Evolutionary conservation across 2,113 vertebrate species (phyloP).

Genomic region (Agapornis roseicollis): DNA sequence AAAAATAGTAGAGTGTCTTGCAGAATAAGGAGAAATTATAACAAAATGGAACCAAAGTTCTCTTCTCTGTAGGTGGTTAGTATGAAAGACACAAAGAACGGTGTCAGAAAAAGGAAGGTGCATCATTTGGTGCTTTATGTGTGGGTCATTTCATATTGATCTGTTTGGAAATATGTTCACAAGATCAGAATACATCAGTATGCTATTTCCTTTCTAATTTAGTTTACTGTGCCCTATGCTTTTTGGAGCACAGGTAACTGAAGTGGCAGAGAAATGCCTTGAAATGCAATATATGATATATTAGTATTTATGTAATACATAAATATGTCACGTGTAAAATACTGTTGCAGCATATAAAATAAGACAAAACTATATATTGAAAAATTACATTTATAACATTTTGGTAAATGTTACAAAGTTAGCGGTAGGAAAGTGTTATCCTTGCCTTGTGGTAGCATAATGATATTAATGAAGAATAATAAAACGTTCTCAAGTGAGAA

Average conservation of each 20-base stretch:
- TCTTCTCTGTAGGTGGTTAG: background rate
- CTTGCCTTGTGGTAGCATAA: background rate
- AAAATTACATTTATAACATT: background rate
- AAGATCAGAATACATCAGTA: background rate
- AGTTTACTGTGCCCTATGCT: background rate
- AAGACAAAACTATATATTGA: background rate
- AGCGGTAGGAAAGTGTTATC: background rate
- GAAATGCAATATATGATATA: background rate
- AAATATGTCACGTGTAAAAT: background rate
- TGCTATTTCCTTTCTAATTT: background rate
- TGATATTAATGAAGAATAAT: background rate
- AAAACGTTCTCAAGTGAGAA: background rate
- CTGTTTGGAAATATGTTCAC: background rate
- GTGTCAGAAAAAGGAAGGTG: background rate
- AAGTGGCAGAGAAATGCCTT: background rate
- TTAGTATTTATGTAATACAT: background rate
- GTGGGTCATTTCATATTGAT: background rate
- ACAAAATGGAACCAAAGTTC: background rate
- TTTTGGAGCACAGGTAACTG: background rate
- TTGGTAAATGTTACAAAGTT: background rate
- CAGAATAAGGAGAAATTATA: background rate
- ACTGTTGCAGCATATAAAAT: background rate
- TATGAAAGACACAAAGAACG: background rate
- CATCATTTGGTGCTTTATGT: background rate
- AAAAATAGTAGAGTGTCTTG: background rate